Conservation (phyloP, 2,888 invertebrate genomes). For the Tipula helvola region DNA sequence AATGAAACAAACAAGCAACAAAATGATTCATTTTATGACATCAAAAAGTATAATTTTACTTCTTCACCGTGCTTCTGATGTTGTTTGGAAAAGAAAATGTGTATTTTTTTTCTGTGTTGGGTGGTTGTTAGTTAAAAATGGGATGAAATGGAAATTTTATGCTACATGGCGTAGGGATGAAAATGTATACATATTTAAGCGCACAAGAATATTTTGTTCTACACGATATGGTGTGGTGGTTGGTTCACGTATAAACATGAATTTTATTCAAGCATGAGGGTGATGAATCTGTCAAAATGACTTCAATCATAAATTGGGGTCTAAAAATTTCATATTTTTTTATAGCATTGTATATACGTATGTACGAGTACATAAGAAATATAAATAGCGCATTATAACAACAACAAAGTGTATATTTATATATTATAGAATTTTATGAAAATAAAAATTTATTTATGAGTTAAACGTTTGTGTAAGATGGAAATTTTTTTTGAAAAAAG, state of each 20-base stretch:
- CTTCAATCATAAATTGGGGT: constrained; percentile 10
- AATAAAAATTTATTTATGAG: background rate
- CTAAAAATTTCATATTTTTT: constrained; percentile 10
- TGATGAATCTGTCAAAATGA: constrained; percentile 10
- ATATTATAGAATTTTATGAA: constrained; percentile 4
- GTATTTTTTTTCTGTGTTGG: background rate
- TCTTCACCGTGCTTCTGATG: background rate
- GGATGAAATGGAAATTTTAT: background rate
- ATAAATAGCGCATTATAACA: background rate
- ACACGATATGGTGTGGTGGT: background rate
- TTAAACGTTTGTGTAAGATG: background rate
- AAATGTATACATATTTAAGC: background rate
- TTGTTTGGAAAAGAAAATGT: background rate
- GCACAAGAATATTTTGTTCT: background rate
- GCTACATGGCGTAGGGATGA: background rate
- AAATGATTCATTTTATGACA: constrained; percentile 10
- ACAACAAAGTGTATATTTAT: background rate
- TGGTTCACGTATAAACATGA: background rate
- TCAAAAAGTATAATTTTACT: constrained; percentile 8
- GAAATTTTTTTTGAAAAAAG: background rate
- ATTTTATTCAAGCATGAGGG: background rate
- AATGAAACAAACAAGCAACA: constrained; percentile 8
- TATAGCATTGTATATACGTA: background rate
- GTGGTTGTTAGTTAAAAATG: constrained; percentile 5
- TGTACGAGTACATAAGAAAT: background rate